phyloP scores from a whole-genome alignment of 1,140 invertebrate genomes.

The Hycleus phaleratus region DNA sequence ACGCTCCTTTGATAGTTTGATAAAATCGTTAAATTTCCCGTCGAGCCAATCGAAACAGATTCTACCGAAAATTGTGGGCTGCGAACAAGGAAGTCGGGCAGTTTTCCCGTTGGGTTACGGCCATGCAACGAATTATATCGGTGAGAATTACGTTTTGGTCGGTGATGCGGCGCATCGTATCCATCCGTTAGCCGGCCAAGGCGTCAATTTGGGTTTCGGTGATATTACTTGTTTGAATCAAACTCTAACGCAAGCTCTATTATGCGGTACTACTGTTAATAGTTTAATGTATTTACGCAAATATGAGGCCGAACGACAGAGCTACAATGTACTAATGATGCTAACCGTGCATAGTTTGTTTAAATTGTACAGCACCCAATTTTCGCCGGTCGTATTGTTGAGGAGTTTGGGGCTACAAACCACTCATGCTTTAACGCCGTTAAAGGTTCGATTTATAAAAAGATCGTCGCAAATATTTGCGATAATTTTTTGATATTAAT shows the following conservation, averaged over 20 bases:
- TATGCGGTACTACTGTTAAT: constrained; percentile 63
- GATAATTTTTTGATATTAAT: background rate
- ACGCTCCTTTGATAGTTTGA: constrained; percentile 44
- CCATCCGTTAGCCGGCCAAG: constrained; percentile 95
- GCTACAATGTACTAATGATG: constrained; percentile 83
- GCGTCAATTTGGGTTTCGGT: constrained; percentile 94
- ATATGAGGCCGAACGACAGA: constrained; percentile 80
- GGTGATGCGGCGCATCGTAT: constrained; percentile 94
- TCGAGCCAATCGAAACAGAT: constrained; percentile 50
- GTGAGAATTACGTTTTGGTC: constrained; percentile 28
- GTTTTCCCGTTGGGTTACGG: constrained; percentile 88
- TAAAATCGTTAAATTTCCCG: constrained; percentile 40
- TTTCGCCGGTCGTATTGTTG: constrained; percentile 69
- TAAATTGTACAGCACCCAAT: constrained; percentile 70
- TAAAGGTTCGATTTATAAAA: constrained; percentile 56
- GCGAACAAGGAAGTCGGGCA: constrained; percentile 62
- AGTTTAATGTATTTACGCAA: constrained; percentile 60
- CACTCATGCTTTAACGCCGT: constrained; percentile 64
- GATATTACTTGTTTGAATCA: constrained; percentile 72
- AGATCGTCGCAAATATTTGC: background rate
- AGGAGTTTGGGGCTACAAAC: constrained; percentile 81
- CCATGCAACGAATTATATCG: constrained; percentile 79
- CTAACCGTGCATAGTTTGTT: constrained; percentile 81
- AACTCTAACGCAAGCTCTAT: constrained; percentile 59
- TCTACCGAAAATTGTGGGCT: constrained; percentile 66